Evolutionary conservation across 2,113 vertebrate species (phyloP), one percentile per base, ranked within the genome.

Genomic region (Rhinopomastus cyanomelas): DNA sequence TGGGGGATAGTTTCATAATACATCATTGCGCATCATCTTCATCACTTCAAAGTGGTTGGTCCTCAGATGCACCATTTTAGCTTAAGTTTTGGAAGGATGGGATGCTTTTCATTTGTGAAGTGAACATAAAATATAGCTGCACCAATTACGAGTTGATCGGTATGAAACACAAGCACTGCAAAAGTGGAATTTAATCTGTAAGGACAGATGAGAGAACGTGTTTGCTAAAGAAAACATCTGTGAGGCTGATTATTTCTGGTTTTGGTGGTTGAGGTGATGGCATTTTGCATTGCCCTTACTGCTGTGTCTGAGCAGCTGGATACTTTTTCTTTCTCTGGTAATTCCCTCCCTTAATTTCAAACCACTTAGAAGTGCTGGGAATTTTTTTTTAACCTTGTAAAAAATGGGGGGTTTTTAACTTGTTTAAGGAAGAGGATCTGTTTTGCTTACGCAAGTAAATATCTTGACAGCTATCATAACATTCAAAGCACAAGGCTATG

Each of bases 51-150:
- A 81, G 49, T 95, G 81, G 85, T 92, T 97, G 59, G 36, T 32
- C 71, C 95, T 92, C 79, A 74, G 76, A 88, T 94, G 60, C 87
- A 69, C 76, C 93, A 32, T 91, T 97, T 92, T 96, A 95, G 88
- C 86, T 94, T 94, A 93, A 93, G 83, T 89, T 95, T 97, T 97
- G 95, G 93, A 95, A 96, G 92, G 87, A 39, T 94, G 8, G 2
- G 29, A 82, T 96, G 86, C 59, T 95, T 96, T 92, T 94, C 68
- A 66, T 95, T 96, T 95, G 83, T 83, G 92, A 95, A 95, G 48
- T 92, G 92, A 96, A 91, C 83, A 79, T 89, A 95, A 97, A 96
- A 83, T 93, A 66, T 67, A 96, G 77, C 83, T 93, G 84, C 92
- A 95, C 95, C 96, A 93, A 57, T 95, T 95, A 95, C 78, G 87